Conservation (phyloP, 2,888 invertebrate genomes). For the Parochlus steinenii region DNA sequence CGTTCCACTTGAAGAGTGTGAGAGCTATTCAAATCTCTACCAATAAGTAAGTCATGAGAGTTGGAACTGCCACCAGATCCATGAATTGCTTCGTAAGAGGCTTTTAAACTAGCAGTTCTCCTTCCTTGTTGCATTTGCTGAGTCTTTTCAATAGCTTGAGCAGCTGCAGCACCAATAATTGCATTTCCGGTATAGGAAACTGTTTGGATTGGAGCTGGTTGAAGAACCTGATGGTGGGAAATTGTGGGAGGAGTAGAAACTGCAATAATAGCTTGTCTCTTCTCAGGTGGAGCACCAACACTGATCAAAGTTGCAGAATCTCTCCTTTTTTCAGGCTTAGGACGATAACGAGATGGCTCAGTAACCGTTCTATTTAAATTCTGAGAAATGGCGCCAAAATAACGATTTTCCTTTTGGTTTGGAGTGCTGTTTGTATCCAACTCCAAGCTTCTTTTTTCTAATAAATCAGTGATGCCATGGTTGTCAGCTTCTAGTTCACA, state of each 20-base stretch:
- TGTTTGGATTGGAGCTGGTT: slow-evolving; percentile 17
- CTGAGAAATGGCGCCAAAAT: slow-evolving; percentile 25
- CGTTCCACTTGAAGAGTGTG: slow-evolving; percentile 50
- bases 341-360: slow-evolving; percentile 33
- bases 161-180: slow-evolving; percentile 83
- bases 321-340: slow-evolving; percentile 57
- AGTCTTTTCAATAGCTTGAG: slow-evolving; percentile 90
- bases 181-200: slow-evolving; percentile 48
- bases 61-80: slow-evolving; percentile 41
- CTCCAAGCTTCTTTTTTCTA: slow-evolving; percentile 86
- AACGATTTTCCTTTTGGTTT: slow-evolving; percentile 74
- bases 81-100: slow-evolving; percentile 82
- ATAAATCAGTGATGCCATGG: slow-evolving; percentile 88
- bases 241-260: slow-evolving; percentile 14
- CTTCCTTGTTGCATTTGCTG: slow-evolving; percentile 93
- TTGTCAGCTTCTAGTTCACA: slow-evolving; percentile 98
- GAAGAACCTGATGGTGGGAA: slow-evolving; percentile 15
- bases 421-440: slow-evolving; percentile 53
- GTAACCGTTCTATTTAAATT: slow-evolving; percentile 14
- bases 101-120: slow-evolving; percentile 83
- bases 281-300: slow-evolving; percentile 27
- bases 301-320: slow-evolving; percentile 42
- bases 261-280: slow-evolving; percentile 21
- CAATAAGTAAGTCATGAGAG: slow-evolving; percentile 47
- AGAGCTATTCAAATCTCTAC: slow-evolving; percentile 53